Evolutionary conservation across 2,888 invertebrate species (phyloP), one percentile per base, ranked within the genome.

Genomic region (Priocnemis perturbator): DNA sequence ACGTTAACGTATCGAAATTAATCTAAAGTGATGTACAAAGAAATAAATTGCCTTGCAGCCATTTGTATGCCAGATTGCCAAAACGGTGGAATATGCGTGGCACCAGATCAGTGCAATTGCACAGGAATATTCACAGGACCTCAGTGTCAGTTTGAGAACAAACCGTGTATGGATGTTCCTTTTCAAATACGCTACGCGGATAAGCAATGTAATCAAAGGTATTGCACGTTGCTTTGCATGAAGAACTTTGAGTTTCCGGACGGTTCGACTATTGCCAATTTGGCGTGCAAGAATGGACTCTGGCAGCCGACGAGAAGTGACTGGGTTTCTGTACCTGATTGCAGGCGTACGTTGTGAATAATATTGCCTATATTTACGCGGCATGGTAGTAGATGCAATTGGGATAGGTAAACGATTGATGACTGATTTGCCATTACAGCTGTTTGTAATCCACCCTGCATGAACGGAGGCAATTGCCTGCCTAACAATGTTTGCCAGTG

Each of bases 391-490:
- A 3, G 60, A 21, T 17, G 5, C 21, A n/a, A 15, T 44, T 21
- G n/a, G n/a, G n/a, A 48, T 17, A 21, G 26, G 7, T 60, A 66
- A 55, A 26, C 21, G 5, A 20, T 11, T 2, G 7, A 19, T 7
- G 0, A 52, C 52, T 14, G 7, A 55, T 64, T 9, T 56, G 20
- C 44, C 5, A 21, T 86, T 88, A 26, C 84, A 92, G 93, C 94
- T 3, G 91, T 91, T 21, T 95, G 95, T 77, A 87, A 90, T 61
- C 96, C 95, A 0, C 91, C 93, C 0, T 97, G 97, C 83, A 86
- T 91, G 69, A 96, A 97, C 84, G 96, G 95, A 0, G 97, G 97
- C 0, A 91, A 92, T n/a, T 97, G 97, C 85, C 89, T 96, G 0
- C 91, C 94, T 0, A 91, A 93, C 11, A 94, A 96, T 84, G 91